These are phyloP conservation scores for Temnothorax curvispinosus DNA, from an alignment of 1,140 invertebrate genomes.

Conservation along the genomic window DNA sequence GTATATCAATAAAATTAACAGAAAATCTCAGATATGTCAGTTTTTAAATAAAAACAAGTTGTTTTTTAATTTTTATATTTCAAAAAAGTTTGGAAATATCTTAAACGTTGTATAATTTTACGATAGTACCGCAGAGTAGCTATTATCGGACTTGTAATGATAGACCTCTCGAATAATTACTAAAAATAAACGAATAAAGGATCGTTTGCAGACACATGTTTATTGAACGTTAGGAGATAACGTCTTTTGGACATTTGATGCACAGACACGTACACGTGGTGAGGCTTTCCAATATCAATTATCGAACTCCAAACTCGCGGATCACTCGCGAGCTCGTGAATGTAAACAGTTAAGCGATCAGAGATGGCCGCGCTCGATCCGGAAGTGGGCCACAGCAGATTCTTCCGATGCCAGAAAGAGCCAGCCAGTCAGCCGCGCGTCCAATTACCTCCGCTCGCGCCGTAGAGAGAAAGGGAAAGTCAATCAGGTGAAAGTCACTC, in stretches of 20 bases:
- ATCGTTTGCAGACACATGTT: not conserved
- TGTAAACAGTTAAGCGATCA: conserved; percentile 35
- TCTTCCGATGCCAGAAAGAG: conserved; percentile 55
- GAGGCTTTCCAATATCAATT: conserved; percentile 23
- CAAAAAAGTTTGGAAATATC: not conserved
- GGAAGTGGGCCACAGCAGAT: conserved; percentile 53
- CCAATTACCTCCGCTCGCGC: conserved; percentile 61
- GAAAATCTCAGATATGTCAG: not conserved
- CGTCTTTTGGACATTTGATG: not conserved
- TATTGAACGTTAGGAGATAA: conserved; percentile 2
- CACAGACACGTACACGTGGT: not conserved
- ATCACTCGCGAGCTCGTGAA: not conserved
- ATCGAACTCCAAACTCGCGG: conserved; percentile 15
- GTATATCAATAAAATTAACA: not conserved
- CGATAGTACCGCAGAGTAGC: not conserved
- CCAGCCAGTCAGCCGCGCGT: conserved; percentile 31
- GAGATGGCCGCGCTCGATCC: conserved; percentile 24
- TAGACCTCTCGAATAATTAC: not conserved
- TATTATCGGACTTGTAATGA: not conserved
- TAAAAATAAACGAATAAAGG: conserved; percentile 5
- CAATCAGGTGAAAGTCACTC: conserved; percentile 76
- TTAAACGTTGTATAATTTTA: not conserved
- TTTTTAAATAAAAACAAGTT: not conserved
- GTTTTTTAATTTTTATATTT: not conserved
- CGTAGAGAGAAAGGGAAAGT: conserved; percentile 81